Evolutionary conservation across 2,113 vertebrate species (phyloP), one percentile per base, ranked within the genome.

Genomic region (Rana temporaria): DNA sequence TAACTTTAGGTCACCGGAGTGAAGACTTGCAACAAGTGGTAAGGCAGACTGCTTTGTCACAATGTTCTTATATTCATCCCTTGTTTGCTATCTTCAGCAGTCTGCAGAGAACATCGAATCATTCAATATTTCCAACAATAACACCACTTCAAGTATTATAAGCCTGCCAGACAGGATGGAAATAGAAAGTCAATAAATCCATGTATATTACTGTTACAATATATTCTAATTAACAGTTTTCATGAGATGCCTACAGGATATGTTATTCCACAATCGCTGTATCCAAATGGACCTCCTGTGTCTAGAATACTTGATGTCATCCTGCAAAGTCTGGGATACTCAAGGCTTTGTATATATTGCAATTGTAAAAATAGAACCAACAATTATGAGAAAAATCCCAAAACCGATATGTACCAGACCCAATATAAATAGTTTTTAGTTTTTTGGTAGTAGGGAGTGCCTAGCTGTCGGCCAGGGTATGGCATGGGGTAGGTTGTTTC

Each of bases 241-340:
- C 42, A 2, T 30, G 26, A 2, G 26, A 30, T 26, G 78, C 30
- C 66, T 62, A 32, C 17, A 48, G 66, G 65, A 55, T 70, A 17
- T 62, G 38, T 71, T 15, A 11, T 19, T 53, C 56, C 22, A 5
- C 57, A 34, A 34, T 24, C 78, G 48, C 55, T 69, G 16, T 80
- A 69, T 42, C 56, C 48, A 71, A 80, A 71, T 63, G 20, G 26
- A 71, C 57, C 66, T 52, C 34, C 24, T 56, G 69, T 71, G 78
- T 71, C 56, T 34, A 71, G 67, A 64, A 68, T 53, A 79, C 42
- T 79, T 79, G 77, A 79, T 79, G 64, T 79, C 65, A 68, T 26
- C n/a, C 22, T n/a, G 18, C 72, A 26, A 17, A 72, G 55, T 19
- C 26, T 14, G 18, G 53, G 24, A 55, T 6, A 12, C 56, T 62